phyloP scores from a whole-genome alignment of 2,888 invertebrate species.

The Axea sp. region DNA sequence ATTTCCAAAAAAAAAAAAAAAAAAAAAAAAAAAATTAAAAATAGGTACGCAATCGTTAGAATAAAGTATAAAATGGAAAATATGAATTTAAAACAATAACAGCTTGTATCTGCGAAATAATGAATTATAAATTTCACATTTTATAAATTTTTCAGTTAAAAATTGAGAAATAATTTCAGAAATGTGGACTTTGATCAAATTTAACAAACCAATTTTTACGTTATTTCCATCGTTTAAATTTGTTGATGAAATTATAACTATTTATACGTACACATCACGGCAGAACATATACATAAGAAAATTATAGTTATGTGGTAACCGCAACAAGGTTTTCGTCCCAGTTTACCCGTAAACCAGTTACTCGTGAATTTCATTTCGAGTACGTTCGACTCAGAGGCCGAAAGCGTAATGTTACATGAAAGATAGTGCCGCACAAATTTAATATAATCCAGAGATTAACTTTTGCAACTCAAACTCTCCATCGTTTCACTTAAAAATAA shows the following conservation, averaged over 20 bases:
- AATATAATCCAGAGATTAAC: not conserved
- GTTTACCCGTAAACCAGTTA: conserved; percentile 35
- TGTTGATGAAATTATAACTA: conserved; percentile 3
- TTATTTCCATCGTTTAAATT: not conserved
- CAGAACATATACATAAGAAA: conserved; percentile 18
- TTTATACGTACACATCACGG: conserved; percentile 2
- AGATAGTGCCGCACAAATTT: conserved; percentile 4
- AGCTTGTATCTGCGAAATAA: no score
- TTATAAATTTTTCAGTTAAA: no score
- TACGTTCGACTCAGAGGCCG: not conserved
- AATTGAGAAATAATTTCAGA: no score
- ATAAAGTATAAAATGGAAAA: no score
- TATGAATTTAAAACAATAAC: no score
- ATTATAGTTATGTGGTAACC: conserved; percentile 27
- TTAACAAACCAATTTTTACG: not conserved
- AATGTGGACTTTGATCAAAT: no score
- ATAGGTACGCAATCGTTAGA: no score
- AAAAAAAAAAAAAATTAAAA: no score
- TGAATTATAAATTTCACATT: no score
- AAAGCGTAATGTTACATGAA: conserved; percentile 16
- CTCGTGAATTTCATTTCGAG: conserved; percentile 20
- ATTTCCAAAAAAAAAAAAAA: no score
- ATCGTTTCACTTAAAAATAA: no score
- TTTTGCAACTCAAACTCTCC: conserved; percentile 1
- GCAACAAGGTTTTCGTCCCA: conserved; percentile 23